These are phyloP conservation scores for Emys orbicularis DNA, from an alignment of 2,797 vertebrate genomes.

Conservation along the genomic window DNA sequence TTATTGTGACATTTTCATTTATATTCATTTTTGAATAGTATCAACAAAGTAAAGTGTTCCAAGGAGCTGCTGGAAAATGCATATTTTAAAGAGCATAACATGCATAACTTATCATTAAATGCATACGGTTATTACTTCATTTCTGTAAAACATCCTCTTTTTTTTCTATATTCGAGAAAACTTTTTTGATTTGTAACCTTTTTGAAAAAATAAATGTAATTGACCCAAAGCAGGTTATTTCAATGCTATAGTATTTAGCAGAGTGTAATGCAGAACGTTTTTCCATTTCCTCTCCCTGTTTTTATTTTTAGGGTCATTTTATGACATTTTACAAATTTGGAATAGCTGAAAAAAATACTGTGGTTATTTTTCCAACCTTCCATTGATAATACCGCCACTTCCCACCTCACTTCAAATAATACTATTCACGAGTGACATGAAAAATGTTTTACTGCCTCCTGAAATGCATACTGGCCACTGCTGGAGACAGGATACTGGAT, in stretches of 20 bases:
- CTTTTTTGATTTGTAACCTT: background rate
- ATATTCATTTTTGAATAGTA: constrained; percentile 53
- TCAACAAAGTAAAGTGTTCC: constrained; percentile 51
- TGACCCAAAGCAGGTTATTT: background rate
- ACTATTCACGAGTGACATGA: background rate
- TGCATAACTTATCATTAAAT: constrained; percentile 45
- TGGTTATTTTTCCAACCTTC: constrained; percentile 38
- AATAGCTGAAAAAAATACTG: background rate
- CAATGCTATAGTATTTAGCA: constrained; percentile 11
- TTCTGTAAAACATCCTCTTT: background rate
- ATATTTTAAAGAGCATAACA: constrained; percentile 51
- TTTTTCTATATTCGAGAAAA: constrained; percentile 7
- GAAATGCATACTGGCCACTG: background rate
- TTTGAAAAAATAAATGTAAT: constrained; percentile 19
- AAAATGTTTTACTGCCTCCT: background rate
- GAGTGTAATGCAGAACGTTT: background rate
- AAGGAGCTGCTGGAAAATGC: constrained; percentile 43
- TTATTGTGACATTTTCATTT: constrained; percentile 67
- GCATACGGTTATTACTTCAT: background rate
- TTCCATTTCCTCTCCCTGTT: background rate
- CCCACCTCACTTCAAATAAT: constrained; percentile 38
- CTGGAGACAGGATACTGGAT: background rate
- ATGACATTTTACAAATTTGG: constrained; percentile 50
- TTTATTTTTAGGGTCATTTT: background rate
- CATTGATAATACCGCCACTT: background rate